phyloP scores from a whole-genome alignment of 1,140 invertebrate species.

The Rhizoglyphus robini region DNA sequence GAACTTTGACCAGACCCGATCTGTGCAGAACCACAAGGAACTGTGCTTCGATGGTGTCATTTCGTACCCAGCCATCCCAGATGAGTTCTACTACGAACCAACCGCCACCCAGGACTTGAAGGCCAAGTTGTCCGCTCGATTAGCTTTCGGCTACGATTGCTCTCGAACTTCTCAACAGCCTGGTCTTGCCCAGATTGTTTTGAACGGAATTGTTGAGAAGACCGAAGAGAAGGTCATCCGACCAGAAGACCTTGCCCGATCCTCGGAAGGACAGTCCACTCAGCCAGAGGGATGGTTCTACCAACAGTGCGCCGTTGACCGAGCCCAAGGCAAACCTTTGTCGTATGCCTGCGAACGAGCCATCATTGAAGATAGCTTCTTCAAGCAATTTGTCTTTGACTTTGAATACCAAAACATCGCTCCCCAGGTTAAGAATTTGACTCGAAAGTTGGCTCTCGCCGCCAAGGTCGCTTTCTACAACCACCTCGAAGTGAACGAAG shows the following conservation, averaged over 20 bases:
- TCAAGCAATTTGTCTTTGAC: slow-evolving; percentile 21
- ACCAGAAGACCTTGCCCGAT: slow-evolving; percentile 10
- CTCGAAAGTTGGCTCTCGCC: neutral
- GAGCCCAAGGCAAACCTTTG: slow-evolving; percentile 10
- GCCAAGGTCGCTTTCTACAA: slow-evolving; percentile 19
- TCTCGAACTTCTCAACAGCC: neutral
- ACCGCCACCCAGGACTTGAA: slow-evolving; percentile 18
- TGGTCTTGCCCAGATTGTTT: neutral
- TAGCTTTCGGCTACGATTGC: slow-evolving; percentile 19
- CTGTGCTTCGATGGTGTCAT: slow-evolving; percentile 21
- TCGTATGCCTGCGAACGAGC: slow-evolving; percentile 21
- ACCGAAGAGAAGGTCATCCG: slow-evolving; percentile 16
- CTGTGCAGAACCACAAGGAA: neutral
- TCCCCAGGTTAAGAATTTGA: neutral
- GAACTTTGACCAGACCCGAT: neutral
- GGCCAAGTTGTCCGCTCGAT: slow-evolving; percentile 13
- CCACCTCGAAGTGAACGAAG: neutral
- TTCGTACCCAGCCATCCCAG: slow-evolving; percentile 18
- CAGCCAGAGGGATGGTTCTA: slow-evolving; percentile 21
- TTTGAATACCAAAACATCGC: slow-evolving; percentile 21
- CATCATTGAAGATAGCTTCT: slow-evolving; percentile 22
- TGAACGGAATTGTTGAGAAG: slow-evolving; percentile 17
- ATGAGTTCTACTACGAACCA: slow-evolving; percentile 23
- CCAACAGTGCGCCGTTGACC: slow-evolving; percentile 20
- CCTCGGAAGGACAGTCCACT: neutral